Evolutionary conservation across 1,140 invertebrate species (phyloP), one percentile per base, ranked within the genome.

Genomic region (Bombus impatiens): DNA sequence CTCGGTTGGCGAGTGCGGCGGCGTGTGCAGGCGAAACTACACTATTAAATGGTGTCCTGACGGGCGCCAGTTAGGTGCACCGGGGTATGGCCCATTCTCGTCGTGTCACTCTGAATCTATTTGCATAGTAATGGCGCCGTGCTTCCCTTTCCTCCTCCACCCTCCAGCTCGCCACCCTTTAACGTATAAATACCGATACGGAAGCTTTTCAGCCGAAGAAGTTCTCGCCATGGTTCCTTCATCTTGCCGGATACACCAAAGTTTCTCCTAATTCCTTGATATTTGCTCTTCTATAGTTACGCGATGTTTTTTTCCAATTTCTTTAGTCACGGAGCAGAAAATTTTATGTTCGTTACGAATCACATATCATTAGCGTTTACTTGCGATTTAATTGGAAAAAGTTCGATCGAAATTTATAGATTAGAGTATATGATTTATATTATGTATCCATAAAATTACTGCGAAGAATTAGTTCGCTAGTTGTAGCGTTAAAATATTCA

Each of bases 21-120:
- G 87, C 88, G 88, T 88, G 87, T 89, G 92, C 86, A 87, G 87
- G 85, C 90, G 93, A 94, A 94, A 93, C 93, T 94, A 94, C 94
- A 93, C 92, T 94, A 94, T 94, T 94, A 94, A 94, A 94, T 89
- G 90, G 93, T 93, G 91, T 93, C 88, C 92, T 90, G 92, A 87
- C 92, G 89, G 93, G 93, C 93, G 94, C 93, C 93, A 93, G 91
- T 91, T 91, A 92, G 92, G 91, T 90, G 89, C 82, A 90, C 78
- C 83, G 84, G 87, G 86, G 72, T 90, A 86, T 90, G 90, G 91
- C 91, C 89, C 91, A 92, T 94, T 94, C 93, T 92, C 92, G 79
- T 91, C 89, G 92, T 93, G 92, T 94, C 92, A 93, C 92, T 92
- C 88, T 87, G 94, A 94, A 95, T 94, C 93, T 94, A 95, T 95